Evolutionary conservation across 2,797 vertebrate species (phyloP).

Genomic region (Nyctalus aviator): DNA sequence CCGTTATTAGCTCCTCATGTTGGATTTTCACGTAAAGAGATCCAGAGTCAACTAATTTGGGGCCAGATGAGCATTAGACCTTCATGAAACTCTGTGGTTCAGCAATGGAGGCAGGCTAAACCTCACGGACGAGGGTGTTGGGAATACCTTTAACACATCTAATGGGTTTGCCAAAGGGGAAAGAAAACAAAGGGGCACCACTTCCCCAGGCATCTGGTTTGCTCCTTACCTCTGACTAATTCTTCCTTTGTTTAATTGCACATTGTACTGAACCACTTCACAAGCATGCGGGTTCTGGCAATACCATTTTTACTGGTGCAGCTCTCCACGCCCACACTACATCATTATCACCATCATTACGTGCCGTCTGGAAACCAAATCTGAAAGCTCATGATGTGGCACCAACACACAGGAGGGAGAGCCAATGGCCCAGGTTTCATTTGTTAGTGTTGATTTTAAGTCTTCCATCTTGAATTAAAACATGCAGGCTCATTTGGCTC

Average conservation of each 20-base stretch:
- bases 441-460: constrained; percentile 65
- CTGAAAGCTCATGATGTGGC: constrained; percentile 39
- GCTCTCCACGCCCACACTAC: constrained; percentile 71
- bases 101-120: neutral
- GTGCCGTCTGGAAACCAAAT: constrained; percentile 74
- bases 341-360: constrained; percentile 73
- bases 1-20: neutral
- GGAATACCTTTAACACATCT: neutral
- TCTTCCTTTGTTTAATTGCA: constrained; percentile 84
- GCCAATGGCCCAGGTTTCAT: constrained; percentile 20
- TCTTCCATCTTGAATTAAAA: constrained; percentile 82
- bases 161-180: neutral
- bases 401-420: constrained; percentile 68
- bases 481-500: constrained; percentile 71
- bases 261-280: constrained; percentile 78
- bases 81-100: neutral
- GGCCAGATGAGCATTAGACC: neutral
- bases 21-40: neutral
- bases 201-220: constrained; percentile 76
- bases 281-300: constrained; percentile 68
- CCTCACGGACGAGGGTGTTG: fast-evolving
- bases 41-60: fast-evolving
- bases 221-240: constrained; percentile 80
- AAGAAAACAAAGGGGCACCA: constrained; percentile 67
- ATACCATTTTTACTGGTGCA: constrained; percentile 58